Evolutionary conservation across 2,888 invertebrate species (phyloP).

Genomic region (Timandra comae): DNA sequence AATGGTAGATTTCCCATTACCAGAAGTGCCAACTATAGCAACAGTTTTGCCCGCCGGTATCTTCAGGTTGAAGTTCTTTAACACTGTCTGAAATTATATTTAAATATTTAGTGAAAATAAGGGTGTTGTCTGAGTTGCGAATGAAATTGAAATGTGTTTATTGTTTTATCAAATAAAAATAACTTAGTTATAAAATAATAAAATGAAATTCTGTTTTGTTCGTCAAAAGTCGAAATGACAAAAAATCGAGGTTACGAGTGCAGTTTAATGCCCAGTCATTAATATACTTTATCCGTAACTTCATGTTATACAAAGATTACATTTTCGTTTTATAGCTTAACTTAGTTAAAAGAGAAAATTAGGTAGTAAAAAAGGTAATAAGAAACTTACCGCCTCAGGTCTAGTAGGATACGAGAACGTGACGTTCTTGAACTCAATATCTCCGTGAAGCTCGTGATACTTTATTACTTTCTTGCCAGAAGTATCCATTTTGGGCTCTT

Average conservation of each 20-base stretch:
- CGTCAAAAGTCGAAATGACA: too few species aligned
- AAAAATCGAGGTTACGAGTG: background rate
- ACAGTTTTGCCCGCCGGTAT: slow-evolving; percentile 93
- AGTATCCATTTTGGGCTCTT: slow-evolving; percentile 81
- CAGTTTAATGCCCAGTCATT: too few species aligned
- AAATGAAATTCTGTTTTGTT: too few species aligned
- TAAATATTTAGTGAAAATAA: slow-evolving; percentile 3
- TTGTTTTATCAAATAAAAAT: too few species aligned
- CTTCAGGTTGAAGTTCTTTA: slow-evolving; percentile 87
- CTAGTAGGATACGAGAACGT: slow-evolving; percentile 93
- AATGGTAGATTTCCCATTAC: slow-evolving; percentile 96
- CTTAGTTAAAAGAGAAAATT: too few species aligned
- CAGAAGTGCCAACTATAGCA: slow-evolving; percentile 95
- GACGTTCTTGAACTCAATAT: slow-evolving; percentile 90
- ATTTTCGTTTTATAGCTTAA: too few species aligned
- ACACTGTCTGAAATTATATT: slow-evolving; percentile 82
- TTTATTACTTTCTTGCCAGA: slow-evolving; percentile 82
- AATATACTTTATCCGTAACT: too few species aligned
- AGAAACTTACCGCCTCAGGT: slow-evolving; percentile 62
- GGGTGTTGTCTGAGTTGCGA: too few species aligned
- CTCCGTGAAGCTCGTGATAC: slow-evolving; percentile 82
- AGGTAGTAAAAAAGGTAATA: too few species aligned
- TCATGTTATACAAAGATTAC: too few species aligned
- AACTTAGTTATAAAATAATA: too few species aligned
- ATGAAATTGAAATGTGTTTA: too few species aligned